These are phyloP conservation scores for zebrafish (Danio rerio) DNA, from an alignment of 2,113 vertebrate species.

Conservation along the genomic window GRCz12tu NC_133182.1:35645001-35645500, in stretches of 20 bases:
- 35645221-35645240: constrained; percentile 47
- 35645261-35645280: constrained; percentile 46
- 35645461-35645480: constrained; percentile 82
- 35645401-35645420: constrained; percentile 86
- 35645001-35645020: no score
- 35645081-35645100: no score
- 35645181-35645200: constrained; percentile 14
- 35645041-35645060: no score
- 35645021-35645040: no score
- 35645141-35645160: neutral
- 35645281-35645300: constrained; percentile 78
- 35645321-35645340: constrained; percentile 86
- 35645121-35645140: neutral
- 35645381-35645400: constrained; percentile 82
- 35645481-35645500: constrained; percentile 80
- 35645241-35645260: constrained; percentile 49
- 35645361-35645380: constrained; percentile 78
- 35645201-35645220: constrained; percentile 43
- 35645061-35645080: no score
- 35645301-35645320: constrained; percentile 79
- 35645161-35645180: neutral
- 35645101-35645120: no score
- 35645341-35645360: constrained; percentile 80
- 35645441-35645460: constrained; percentile 85
- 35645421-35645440: constrained; percentile 75